These are phyloP conservation scores for Olivierus martensii DNA, from an alignment of 1,140 invertebrate genomes.

Conservation along the genomic window DNA sequence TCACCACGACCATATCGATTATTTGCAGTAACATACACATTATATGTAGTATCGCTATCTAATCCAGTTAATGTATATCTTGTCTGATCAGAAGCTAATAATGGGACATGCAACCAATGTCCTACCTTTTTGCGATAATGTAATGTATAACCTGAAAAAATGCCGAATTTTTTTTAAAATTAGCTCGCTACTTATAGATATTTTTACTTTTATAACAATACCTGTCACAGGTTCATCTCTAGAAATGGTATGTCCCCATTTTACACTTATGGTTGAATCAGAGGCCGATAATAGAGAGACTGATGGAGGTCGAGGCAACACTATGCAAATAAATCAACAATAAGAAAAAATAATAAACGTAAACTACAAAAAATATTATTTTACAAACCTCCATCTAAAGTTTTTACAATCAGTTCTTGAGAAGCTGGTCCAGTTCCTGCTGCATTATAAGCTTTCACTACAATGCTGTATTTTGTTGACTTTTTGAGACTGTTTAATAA, in stretches of 20 bases:
- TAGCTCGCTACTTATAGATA: background rate
- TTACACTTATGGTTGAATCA: slow-evolving; percentile 10
- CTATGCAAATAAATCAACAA: too few relatives aligned
- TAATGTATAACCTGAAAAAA: slow-evolving; percentile 15
- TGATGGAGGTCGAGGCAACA: slow-evolving; percentile 11
- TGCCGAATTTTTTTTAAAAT: too few relatives aligned
- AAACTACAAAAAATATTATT: too few relatives aligned
- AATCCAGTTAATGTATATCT: slow-evolving; percentile 10
- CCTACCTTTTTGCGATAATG: slow-evolving; percentile 7
- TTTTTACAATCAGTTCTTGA: slow-evolving; percentile 19
- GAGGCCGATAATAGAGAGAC: slow-evolving; percentile 11
- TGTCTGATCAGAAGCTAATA: slow-evolving; percentile 9
- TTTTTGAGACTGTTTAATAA: slow-evolving; percentile 17
- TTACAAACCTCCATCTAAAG: slow-evolving; percentile 19
- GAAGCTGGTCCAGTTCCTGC: slow-evolving; percentile 22
- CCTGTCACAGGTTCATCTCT: slow-evolving; percentile 14
- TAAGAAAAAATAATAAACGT: background rate
- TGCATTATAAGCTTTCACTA: slow-evolving; percentile 23
- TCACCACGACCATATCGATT: slow-evolving; percentile 21
- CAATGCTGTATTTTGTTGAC: slow-evolving; percentile 20
- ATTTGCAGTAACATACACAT: slow-evolving; percentile 19
- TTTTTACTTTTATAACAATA: too few relatives aligned
- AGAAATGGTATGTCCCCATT: slow-evolving; percentile 10
- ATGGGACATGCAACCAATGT: slow-evolving; percentile 13
- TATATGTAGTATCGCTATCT: slow-evolving; percentile 17